Conservation (phyloP, 2,113 vertebrate genomes). For the Saimiri boliviensis region DNA sequence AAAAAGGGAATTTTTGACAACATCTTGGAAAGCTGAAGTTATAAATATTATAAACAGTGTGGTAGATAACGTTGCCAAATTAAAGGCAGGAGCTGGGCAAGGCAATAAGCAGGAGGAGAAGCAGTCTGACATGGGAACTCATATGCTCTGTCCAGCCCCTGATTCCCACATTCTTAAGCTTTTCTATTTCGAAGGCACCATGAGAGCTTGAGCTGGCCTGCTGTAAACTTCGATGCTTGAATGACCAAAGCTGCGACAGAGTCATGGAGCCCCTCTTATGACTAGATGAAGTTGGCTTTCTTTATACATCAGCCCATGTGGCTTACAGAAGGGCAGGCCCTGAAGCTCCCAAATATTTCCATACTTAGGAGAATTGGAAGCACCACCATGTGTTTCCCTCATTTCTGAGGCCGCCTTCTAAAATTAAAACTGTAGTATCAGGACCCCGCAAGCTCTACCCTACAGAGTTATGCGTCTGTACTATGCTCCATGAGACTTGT, state of each 20-base stretch:
- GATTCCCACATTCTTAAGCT: neutral
- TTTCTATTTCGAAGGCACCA: neutral
- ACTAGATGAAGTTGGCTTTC: neutral
- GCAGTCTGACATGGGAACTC: neutral
- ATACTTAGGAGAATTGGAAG: neutral
- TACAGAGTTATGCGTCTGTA: neutral
- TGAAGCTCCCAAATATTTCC: neutral
- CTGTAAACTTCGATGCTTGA: neutral
- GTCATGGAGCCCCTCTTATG: neutral
- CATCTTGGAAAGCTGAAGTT: constrained; percentile 64
- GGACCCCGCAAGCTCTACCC: no score
- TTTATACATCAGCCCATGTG: neutral
- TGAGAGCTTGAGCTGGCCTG: neutral
- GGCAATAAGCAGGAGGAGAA: neutral
- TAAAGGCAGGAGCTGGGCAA: neutral
- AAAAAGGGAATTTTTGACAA: constrained; percentile 44
- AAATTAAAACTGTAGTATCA: neutral
- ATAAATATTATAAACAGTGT: constrained; percentile 51
- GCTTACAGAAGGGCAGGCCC: neutral
- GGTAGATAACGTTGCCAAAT: constrained; percentile 39
- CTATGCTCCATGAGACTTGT: neutral
- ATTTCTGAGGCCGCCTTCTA: neutral
- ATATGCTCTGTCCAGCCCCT: neutral
- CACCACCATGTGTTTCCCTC: neutral
- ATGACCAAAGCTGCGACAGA: neutral